phyloP scores from a whole-genome alignment of 1,140 invertebrate species.

The Drosophila willistoni region DNA sequence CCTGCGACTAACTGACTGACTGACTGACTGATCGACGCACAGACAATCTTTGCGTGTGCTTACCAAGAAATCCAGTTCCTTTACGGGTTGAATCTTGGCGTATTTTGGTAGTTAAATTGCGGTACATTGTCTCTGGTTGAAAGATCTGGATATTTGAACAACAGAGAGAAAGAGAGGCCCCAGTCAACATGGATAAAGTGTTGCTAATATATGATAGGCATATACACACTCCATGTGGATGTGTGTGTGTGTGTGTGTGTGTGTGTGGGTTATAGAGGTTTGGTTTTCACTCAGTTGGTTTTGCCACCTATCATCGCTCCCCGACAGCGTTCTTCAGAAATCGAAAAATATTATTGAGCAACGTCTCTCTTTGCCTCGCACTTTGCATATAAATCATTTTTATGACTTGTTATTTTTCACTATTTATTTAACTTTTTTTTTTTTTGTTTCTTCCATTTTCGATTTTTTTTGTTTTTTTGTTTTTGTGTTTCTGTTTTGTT shows the following conservation, averaged over 20 bases:
- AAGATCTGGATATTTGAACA: conserved; percentile 63
- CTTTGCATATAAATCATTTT: conserved; percentile 81
- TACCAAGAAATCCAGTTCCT: conserved; percentile 52
- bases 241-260: neutral
- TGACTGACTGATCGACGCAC: conserved; percentile 22
- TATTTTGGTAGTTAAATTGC: conserved; percentile 79
- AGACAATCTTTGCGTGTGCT: conserved; percentile 55
- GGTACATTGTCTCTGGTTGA: conserved; percentile 64
- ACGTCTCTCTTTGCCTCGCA: conserved; percentile 55
- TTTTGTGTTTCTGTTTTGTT: conserved; percentile 41
- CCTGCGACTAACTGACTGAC: conserved; percentile 13
- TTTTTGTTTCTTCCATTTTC: neutral
- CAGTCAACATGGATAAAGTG: conserved; percentile 74
- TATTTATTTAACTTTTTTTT: conserved; percentile 68
- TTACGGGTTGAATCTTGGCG: conserved; percentile 45
- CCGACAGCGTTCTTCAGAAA: conserved; percentile 31
- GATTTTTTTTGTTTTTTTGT: conserved; percentile 3
- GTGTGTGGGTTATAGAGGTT: conserved; percentile 13
- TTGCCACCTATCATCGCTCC: conserved; percentile 51
- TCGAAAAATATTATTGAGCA: conserved; percentile 17
- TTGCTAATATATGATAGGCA: conserved; percentile 62
- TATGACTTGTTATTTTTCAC: conserved; percentile 80
- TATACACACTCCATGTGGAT: neutral
- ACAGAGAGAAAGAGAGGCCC: conserved; percentile 15
- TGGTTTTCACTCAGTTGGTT: conserved; percentile 46